Conservation (phyloP, 2,113 vertebrate species). For the Charina bottae region DNA sequence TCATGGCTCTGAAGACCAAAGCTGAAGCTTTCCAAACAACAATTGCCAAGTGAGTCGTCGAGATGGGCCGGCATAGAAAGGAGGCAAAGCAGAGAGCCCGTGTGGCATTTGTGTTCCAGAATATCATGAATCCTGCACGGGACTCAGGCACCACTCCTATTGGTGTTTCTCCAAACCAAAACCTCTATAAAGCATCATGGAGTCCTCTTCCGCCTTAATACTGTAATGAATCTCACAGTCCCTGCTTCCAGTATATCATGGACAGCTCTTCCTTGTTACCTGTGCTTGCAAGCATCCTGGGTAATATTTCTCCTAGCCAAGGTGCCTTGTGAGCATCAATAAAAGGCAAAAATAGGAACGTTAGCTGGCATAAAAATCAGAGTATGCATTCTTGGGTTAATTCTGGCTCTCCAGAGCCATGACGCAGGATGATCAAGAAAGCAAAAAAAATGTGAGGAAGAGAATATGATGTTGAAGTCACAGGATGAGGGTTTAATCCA, state of each 20-base stretch:
- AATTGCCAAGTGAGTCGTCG: slow-evolving; percentile 75
- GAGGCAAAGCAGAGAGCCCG: too few species aligned
- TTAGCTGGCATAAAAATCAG: not conserved
- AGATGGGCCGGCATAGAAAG: too few species aligned
- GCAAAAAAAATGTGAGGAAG: not conserved
- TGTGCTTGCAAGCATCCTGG: not conserved
- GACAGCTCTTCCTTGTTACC: not conserved
- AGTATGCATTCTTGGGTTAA: not conserved
- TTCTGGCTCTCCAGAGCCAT: not conserved
- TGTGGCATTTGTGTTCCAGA: not conserved
- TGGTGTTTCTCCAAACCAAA: not conserved
- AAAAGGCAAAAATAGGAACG: not conserved
- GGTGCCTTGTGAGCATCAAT: not conserved
- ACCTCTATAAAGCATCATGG: too few species aligned
- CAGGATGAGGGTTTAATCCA: not conserved
- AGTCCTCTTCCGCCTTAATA: too few species aligned
- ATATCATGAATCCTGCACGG: too few species aligned
- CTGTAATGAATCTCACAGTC: not conserved
- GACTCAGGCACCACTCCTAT: not conserved
- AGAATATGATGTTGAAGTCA: not conserved
- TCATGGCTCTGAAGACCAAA: slow-evolving; percentile 86
- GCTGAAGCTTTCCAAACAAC: slow-evolving; percentile 83
- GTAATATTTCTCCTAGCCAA: not conserved
- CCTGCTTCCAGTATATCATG: not conserved
- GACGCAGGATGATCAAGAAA: not conserved